Conservation (phyloP, 1,140 invertebrate species). For the Drosophila biarmipes region DNA sequence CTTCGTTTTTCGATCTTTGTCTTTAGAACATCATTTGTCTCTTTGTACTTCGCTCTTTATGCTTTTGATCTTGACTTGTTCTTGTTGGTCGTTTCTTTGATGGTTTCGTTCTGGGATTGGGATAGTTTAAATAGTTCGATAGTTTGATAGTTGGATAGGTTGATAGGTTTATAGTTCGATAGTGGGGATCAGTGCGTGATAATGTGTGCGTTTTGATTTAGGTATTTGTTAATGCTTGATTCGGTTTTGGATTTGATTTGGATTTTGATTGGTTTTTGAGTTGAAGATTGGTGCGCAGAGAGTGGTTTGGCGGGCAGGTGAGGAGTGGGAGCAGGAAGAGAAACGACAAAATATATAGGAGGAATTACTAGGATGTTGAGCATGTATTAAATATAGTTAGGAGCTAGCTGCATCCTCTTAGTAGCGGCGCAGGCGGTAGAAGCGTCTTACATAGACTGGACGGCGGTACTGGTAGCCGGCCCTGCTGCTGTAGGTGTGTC, state of each 20-base stretch:
- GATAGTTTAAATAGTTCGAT: conserved; percentile 53
- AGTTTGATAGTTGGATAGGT: conserved; percentile 42
- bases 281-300: conserved; percentile 38
- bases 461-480: conserved; percentile 77
- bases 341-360: conserved; percentile 48
- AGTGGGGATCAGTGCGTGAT: conserved; percentile 42
- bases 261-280: conserved; percentile 11
- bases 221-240: conserved; percentile 65
- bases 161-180: conserved; percentile 17
- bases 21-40: conserved; percentile 77
- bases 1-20: conserved; percentile 51
- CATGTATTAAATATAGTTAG: conserved; percentile 72
- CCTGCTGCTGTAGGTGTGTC: conserved; percentile 68
- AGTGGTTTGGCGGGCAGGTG: conserved; percentile 44
- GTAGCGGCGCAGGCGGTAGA: conserved; percentile 78
- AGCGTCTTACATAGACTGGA: conserved; percentile 81
- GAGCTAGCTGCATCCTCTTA: conserved; percentile 63
- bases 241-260: conserved; percentile 25
- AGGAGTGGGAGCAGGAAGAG: conserved; percentile 53
- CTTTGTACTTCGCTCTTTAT: conserved; percentile 78
- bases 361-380: conserved; percentile 49
- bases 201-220: conserved; percentile 47
- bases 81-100: conserved; percentile 48
- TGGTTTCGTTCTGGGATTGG: conserved; percentile 44
- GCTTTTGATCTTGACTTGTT: conserved; percentile 52